Base-by-base conservation (phyloP, 53 echinoderm and acorn worm species). In the Stichopus horrens region DNA sequence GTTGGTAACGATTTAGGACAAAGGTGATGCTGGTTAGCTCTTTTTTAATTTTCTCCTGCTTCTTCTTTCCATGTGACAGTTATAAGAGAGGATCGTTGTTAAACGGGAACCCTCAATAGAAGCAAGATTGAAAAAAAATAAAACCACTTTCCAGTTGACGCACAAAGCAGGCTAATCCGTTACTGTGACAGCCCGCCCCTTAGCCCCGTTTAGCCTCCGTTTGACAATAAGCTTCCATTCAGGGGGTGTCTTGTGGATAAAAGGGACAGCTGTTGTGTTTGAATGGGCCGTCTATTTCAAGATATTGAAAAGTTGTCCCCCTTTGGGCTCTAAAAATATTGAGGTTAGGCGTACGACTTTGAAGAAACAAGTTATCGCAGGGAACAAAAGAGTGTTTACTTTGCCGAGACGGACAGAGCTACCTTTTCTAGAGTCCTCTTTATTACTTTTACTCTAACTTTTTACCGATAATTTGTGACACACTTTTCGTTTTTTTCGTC, bases 331-430 rank as follows among this genome's bases (percentile, higher is more conserved):
- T 57, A 10, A 56, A 81, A 58, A 54, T 81, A 81, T 81, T 81
- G 81, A 81, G 81, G 81, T 81, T 81, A 81, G 81, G 53, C 8
- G 81, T 56, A 58, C 81, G 81, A 81, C 58, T 81, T 81, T 56
- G 22, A 22, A 81, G 81, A 81, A 81, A 55, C 57, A 81, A 54
- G 22, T 56, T 81, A 56, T 81, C 57, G 14, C 9, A 56, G 56
- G 75, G 81, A 81, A 81, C 81, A 81, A 81, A 81, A 58, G 81
- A 58, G 53, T 81, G 81, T 81, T 81, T 81, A 81, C 57, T 81
- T 81, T 81, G 20, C 23, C 21, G 81, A 9, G 81, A 58, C 56
- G 81, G 81, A 53, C 81, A 81, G 57, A 18, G 55, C 57, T 21
- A 58, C 58, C 53, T 78, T 56, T 5, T 9, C n/a, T 67, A n/a